Evolutionary conservation across 2,113 vertebrate genomes (phyloP).

Genomic region (Mellivora capensis): DNA sequence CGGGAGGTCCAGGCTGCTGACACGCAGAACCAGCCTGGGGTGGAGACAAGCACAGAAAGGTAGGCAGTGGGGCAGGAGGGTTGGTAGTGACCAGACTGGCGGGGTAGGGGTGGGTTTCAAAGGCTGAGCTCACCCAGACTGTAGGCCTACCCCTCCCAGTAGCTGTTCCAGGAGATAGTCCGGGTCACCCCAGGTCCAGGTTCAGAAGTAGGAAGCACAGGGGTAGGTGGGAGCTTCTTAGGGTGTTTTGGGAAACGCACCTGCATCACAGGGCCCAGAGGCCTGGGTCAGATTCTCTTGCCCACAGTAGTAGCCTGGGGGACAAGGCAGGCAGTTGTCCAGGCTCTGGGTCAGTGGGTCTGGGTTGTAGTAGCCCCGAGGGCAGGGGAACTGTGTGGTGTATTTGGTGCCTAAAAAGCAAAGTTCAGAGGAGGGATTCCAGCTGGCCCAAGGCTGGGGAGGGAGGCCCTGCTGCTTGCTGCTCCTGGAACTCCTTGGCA

Average conservation of each 20-base stretch:
- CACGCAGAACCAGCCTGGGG: conserved; percentile 94
- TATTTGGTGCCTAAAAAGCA: conserved; percentile 87
- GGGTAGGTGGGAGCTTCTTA: accelerated
- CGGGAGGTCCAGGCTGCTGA: conserved; percentile 92
- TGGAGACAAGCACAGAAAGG: background rate
- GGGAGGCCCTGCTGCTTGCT: background rate
- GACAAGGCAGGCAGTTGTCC: conserved; percentile 96
- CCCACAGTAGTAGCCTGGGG: conserved; percentile 92
- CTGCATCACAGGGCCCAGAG: conserved; percentile 91
- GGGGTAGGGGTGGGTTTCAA: background rate
- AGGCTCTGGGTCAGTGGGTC: conserved; percentile 92
- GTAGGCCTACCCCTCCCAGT: background rate
- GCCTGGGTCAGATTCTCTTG: conserved; percentile 88
- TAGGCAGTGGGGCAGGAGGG: no score
- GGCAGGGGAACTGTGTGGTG: conserved; percentile 91
- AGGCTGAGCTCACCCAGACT: background rate
- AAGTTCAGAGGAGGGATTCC: background rate
- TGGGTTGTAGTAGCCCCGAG: conserved; percentile 95
- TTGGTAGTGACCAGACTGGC: background rate
- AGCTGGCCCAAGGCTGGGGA: background rate
- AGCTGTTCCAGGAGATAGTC: background rate
- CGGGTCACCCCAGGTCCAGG: background rate
- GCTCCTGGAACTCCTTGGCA: background rate
- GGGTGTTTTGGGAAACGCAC: conserved; percentile 75
- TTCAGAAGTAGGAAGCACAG: background rate